Conservation (phyloP, 1,140 invertebrate genomes). For the Drosophila tristis region DNA sequence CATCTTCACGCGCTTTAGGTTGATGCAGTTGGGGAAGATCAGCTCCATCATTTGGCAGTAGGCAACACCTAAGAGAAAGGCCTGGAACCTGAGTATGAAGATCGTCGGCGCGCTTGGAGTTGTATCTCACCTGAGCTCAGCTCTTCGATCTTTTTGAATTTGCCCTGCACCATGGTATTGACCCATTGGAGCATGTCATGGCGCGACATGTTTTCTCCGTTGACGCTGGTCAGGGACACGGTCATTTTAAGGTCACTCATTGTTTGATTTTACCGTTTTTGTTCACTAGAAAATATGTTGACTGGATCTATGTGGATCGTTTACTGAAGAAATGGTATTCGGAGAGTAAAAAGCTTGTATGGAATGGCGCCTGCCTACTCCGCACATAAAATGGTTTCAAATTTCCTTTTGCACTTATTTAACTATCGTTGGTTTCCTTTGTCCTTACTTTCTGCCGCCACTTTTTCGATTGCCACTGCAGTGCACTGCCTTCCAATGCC, state of each 20-base stretch:
- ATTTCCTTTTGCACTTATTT: not conserved
- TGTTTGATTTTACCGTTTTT: constrained; percentile 14
- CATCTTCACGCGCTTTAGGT: constrained; percentile 98
- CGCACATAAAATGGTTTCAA: not conserved
- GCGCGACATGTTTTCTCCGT: constrained; percentile 97
- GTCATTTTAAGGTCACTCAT: constrained; percentile 92
- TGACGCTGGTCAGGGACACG: constrained; percentile 97
- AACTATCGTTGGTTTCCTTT: not conserved
- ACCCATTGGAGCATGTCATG: constrained; percentile 99
- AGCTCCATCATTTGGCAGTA: constrained; percentile 99
- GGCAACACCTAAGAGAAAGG: constrained; percentile 87
- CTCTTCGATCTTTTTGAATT: constrained; percentile 98
- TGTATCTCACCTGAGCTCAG: constrained; percentile 92
- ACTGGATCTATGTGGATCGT: not conserved
- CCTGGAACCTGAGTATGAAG: not conserved
- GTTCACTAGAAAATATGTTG: not conserved
- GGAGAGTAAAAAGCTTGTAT: not conserved
- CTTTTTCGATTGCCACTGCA: constrained; percentile 11
- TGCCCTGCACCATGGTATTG: constrained; percentile 96
- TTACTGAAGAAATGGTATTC: not conserved
- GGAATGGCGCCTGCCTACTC: constrained; percentile 27
- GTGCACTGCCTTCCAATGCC: constrained; percentile 16
- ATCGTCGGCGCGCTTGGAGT: not conserved
- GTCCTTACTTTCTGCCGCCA: not conserved
- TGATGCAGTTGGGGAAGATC: constrained; percentile 96